phyloP scores from a whole-genome alignment of 2,888 invertebrate species.

The Lucinisca nassula region DNA sequence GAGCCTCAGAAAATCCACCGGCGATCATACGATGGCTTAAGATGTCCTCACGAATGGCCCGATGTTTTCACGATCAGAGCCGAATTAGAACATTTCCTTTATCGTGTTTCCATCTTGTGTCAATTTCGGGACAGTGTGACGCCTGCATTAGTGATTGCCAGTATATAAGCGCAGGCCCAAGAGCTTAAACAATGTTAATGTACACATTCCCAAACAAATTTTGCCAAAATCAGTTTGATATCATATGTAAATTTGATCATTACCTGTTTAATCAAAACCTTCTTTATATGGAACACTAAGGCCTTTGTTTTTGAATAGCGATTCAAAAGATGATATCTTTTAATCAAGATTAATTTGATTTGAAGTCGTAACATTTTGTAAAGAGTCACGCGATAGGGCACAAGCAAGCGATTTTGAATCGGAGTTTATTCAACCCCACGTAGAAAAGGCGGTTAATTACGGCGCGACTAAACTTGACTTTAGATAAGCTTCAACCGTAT shows the following conservation, averaged over 20 bases:
- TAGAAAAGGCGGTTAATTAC: background rate
- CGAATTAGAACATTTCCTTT: too few species aligned
- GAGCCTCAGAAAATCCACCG: too few species aligned
- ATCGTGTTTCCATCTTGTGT: too few species aligned
- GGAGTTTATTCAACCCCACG: background rate
- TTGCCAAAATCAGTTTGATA: background rate
- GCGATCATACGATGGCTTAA: too few species aligned
- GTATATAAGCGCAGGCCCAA: background rate
- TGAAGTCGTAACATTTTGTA: background rate
- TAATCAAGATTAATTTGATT: background rate
- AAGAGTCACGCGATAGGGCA: background rate
- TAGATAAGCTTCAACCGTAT: background rate
- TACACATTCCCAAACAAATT: slow-evolving; percentile 1
- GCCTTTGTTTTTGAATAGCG: background rate
- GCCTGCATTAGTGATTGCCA: background rate
- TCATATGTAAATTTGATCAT: slow-evolving; percentile 6
- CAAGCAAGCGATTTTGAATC: background rate
- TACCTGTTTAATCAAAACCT: background rate
- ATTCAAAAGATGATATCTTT: background rate
- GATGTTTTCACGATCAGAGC: too few species aligned
- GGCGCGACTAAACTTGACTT: background rate
- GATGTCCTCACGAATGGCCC: too few species aligned
- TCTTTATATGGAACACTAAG: background rate
- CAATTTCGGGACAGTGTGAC: too few species aligned
- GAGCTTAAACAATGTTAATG: background rate